Evolutionary conservation across 2,113 vertebrate genomes (phyloP), one percentile per base, ranked within the genome.

Genomic region (Mixornis gularis): DNA sequence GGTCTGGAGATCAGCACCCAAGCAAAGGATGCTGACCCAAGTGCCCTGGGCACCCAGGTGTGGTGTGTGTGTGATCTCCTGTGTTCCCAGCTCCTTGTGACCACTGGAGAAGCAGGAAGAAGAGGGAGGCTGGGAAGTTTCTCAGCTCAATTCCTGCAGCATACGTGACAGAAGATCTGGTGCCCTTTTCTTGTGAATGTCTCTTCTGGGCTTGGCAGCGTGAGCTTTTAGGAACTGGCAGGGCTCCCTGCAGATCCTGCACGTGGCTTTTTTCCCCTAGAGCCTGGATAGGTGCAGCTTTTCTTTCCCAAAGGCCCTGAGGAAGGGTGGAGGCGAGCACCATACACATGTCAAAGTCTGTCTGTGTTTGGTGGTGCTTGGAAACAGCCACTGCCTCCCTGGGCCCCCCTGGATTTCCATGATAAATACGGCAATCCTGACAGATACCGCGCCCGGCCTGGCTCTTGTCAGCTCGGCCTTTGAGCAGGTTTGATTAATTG

Each of bases 401-500:
- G 96, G 97, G 97, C 97, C 98, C 96, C 97, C 94, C 90, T 84
- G 51, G 95, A 99, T 99, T 99, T 99, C 98, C 99, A 99, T 99
- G 98, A 99, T 99, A 99, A 99, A 98, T 96, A 97, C 97, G 30
- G 93, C 97, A 91, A 94, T 97, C 92, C 97, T 98, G 98, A 97
- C 97, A 97, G 98, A 97, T 92, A 98, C 97, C 87, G 94, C 65
- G 96, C 96, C 97, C 92, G 90, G 98, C 98, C 98, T 95, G 97
- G 98, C 97, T 96, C 97, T 97, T 99, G 99, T 99, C 99, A 99
- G 96, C 97, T 91, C 77, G 43, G 96, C 97, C 98, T 98, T 99
- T 99, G 98, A 98, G 97, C 95, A 87, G 79, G 79, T 95, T 98
- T 99, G 99, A 99, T 99, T 99, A 99, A 99, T 99, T 98, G 98